Base-by-base conservation (phyloP, 1,140 invertebrate species). In the Magallana angulata region DNA sequence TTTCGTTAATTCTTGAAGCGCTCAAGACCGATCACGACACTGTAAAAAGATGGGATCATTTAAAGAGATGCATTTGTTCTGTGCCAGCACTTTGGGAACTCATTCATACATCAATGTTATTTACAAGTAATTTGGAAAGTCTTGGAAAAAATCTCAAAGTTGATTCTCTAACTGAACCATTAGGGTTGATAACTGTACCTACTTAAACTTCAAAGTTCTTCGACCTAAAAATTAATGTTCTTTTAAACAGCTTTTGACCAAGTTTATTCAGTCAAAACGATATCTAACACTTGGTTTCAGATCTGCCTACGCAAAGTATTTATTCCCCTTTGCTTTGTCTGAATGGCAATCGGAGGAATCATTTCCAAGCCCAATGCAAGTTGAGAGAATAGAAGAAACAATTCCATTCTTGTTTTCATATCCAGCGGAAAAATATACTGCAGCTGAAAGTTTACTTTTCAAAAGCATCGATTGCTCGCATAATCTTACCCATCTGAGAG, bases 401-500 rank as follows among this genome's bases (percentile, higher is more conserved):
- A 68, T 84, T 16, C 3, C 7, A 24, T 84, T 24, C 12, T 87
- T 81, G 81, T 87, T 68, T 71, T 87, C 82, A 6, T 83, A 83
- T 68, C 81, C 82, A 57, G 24, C 24, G 24, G 86, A 87, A 30
- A 16, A n/a, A 68, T 57, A 24, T 11, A 16, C 14, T 57, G 18
- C 7, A 1, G 83, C 36, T 57, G 81, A 36, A n/a, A n/a, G 64
- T 8, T 18, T 83, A 7, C 60, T 87, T 12, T 7, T 16, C 8
- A 87, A 87, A 57, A 62, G 86, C 11, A 84, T 83, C 12, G 86
- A 87, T 30, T 76, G 62, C 60, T 87, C 81, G 8, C 86, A 87
- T 57, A 87, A 87, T 83, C 71, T 87, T n/a, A 87, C 86, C 4
- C 83, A 85, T 30, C 24, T 24, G 24, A 24, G 24, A 24, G 24